Conservation (phyloP, 2,888 invertebrate genomes). For the Nasonovia ribisnigri region DNA sequence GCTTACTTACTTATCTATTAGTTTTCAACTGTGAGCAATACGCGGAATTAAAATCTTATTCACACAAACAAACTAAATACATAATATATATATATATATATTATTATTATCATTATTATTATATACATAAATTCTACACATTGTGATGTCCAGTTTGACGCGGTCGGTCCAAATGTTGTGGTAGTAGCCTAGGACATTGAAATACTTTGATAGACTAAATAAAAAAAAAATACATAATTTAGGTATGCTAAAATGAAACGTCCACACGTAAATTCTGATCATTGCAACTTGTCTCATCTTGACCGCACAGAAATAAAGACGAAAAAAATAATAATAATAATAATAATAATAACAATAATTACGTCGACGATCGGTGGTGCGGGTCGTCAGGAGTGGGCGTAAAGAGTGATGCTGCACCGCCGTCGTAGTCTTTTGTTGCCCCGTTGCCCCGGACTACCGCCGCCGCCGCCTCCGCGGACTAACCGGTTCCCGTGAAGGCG, state of each 20-base stretch:
- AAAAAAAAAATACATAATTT: neutral
- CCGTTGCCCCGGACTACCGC: conserved; percentile 62
- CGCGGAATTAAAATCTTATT: neutral
- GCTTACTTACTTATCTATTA: neutral
- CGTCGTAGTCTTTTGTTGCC: conserved; percentile 56
- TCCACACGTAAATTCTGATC: neutral
- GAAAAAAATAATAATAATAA: neutral
- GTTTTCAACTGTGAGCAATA: neutral
- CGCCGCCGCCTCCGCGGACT: conserved; percentile 27
- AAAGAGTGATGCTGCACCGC: conserved; percentile 51
- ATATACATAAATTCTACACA: neutral
- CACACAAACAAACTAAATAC: too few relatives aligned
- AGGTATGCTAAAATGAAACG: neutral
- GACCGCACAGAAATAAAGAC: conserved; percentile 15
- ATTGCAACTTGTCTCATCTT: neutral
- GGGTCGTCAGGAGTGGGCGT: conserved; percentile 52
- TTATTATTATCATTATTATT: too few relatives aligned
- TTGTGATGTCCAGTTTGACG: neutral
- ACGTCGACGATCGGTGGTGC: conserved; percentile 27
- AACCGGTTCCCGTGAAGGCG: conserved; percentile 58
- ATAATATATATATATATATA: too few relatives aligned
- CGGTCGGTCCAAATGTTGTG: neutral
- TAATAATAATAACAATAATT: conserved; percentile 55
- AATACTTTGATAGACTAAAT: neutral
- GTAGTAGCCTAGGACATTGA: neutral